These are phyloP conservation scores for Leucopsar rothschildi DNA, from an alignment of 2,113 vertebrate genomes.

Conservation along the genomic window DNA sequence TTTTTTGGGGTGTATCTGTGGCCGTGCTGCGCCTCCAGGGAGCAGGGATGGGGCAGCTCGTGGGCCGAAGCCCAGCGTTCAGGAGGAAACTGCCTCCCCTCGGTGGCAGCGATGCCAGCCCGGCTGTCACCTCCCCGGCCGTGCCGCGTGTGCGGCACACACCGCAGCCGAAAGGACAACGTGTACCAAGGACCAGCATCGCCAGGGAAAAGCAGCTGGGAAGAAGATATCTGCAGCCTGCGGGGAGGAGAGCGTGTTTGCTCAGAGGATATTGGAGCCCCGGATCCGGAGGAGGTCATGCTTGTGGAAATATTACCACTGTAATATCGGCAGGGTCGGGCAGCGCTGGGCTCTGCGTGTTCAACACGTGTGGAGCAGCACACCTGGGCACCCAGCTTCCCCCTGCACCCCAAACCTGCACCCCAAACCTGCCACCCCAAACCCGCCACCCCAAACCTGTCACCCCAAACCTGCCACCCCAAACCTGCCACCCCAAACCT, in stretches of 20 bases:
- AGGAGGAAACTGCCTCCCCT: neutral
- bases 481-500: neutral
- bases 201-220: neutral
- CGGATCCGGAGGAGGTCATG: neutral
- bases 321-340: neutral
- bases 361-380: neutral
- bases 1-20: no score
- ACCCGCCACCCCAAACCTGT: neutral
- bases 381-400: neutral
- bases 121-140: neutral
- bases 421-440: no score
- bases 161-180: neutral
- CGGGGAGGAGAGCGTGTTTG: constrained; percentile 36
- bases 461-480: no score
- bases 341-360: neutral
- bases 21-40: neutral
- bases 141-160: accelerated
- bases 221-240: constrained; percentile 12
- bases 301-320: constrained; percentile 29
- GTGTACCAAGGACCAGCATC: accelerated
- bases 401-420: neutral
- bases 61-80: neutral
- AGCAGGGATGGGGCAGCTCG: neutral
- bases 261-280: constrained; percentile 49
- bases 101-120: neutral